These are phyloP conservation scores for Eupithecia insigniata DNA, from an alignment of 2,888 invertebrate genomes.

Conservation along the genomic window DNA sequence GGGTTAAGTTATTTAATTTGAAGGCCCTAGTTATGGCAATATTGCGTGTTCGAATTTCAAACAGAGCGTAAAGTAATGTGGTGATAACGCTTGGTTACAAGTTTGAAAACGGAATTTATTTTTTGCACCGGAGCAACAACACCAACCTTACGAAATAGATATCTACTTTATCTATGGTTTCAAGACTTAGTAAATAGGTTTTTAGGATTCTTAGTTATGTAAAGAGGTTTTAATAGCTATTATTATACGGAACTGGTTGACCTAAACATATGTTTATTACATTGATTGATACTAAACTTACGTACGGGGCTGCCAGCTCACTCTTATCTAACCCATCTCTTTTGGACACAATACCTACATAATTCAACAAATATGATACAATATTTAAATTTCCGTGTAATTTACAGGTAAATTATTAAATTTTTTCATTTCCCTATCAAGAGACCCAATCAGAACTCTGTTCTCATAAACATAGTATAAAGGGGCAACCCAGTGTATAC, in stretches of 20 bases:
- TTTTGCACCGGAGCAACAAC: neutral
- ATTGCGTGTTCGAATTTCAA: constrained; percentile 7
- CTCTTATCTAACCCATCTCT: neutral
- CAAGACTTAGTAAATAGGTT: neutral
- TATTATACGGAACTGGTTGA: constrained; percentile 37
- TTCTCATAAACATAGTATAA: constrained; percentile 77
- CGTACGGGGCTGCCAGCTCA: neutral
- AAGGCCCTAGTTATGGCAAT: constrained; percentile 8
- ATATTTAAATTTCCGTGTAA: constrained; percentile 24
- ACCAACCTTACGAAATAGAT: neutral
- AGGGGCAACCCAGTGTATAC: constrained; percentile 76
- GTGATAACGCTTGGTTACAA: constrained; percentile 6
- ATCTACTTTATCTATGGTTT: constrained; percentile 11
- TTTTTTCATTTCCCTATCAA: constrained; percentile 64
- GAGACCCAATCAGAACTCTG: constrained; percentile 73
- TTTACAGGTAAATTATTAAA: constrained; percentile 69
- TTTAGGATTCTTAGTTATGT: neutral
- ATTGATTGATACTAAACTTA: neutral
- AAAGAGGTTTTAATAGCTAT: neutral
- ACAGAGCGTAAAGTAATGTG: constrained; percentile 13
- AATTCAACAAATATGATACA: constrained; percentile 41
- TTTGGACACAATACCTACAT: neutral
- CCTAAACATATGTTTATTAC: constrained; percentile 19
- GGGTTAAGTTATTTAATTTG: neutral
- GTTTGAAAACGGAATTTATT: constrained; percentile 14